Base-by-base conservation (phyloP, 1,140 invertebrate species). In the Trialeurodes vaporariorum region DNA sequence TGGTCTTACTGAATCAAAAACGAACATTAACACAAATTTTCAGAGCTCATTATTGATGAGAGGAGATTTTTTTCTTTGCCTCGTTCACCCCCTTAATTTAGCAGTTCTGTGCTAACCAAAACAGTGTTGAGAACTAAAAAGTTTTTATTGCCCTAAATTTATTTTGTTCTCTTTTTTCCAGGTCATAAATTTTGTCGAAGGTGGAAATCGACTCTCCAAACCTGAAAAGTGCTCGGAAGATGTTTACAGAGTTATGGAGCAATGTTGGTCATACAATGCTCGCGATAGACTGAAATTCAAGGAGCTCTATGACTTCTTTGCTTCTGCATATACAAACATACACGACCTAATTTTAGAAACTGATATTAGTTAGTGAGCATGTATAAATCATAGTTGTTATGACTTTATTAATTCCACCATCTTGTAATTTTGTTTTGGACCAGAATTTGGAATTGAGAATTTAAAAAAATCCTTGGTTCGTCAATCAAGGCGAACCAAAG, bases 181-280 rank as follows among this genome's bases (percentile, higher is more conserved):
- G 84, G 90, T 89, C 2, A 92, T 96, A 71, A 85, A 91, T 77
- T 74, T 91, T 34, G 86, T 93, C 13, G 89, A 92, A 72, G 83
- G 81, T 68, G 90, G 89, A 0, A 81, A 90, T 70, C 83, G 92
- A 22, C 79, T 96, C 62, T 81, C 84, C 62, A 83, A 87, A 73
- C 94, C 95, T 0, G 83, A 86, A 66, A 79, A 86, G 59, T 98
- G 95, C 79, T 91, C 95, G 0, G 83, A 87, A 61, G 84, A 90
- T 69, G 87, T 94, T 49, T 98, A 94, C 77, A 79, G 86, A 69
- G 83, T 95, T 64, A 97, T 98, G 91, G 78, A 84, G 67, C 86
- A 87, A 75, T 98, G 96, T 78, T 98, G 96, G 96, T 82, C 85
- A 2, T 90, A 90, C 74, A 83, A 87, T 61, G 85, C 90, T 0